Evolutionary conservation across 2,113 vertebrate species (phyloP).

Genomic region (Mormyrus iriodes): DNA sequence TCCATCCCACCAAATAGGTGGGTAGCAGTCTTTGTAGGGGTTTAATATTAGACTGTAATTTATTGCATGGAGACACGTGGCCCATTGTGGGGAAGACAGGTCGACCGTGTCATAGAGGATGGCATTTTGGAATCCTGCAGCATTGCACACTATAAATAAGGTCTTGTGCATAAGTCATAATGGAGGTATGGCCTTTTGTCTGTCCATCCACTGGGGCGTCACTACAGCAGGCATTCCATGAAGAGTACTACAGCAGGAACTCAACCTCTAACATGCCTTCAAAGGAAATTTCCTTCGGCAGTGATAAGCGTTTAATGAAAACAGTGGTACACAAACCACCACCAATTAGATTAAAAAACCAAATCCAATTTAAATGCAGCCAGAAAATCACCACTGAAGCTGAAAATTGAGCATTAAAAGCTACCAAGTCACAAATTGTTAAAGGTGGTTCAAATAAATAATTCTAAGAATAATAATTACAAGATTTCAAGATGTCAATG

Average conservation of each 20-base stretch:
- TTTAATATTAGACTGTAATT: slow-evolving; percentile 40
- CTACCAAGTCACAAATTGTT: not conserved
- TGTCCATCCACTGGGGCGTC: slow-evolving; percentile 8
- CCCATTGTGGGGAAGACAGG: slow-evolving; percentile 21
- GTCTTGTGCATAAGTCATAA: slow-evolving; percentile 18
- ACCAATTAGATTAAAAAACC: not conserved
- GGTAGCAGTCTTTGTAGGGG: slow-evolving; percentile 21
- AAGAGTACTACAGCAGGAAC: not conserved
- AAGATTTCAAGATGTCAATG: not conserved
- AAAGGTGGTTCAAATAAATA: not conserved
- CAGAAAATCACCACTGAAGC: not conserved
- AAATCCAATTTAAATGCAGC: not conserved
- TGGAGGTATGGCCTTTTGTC: slow-evolving; percentile 28
- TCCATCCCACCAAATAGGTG: slow-evolving; percentile 24
- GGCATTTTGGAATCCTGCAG: slow-evolving; percentile 17
- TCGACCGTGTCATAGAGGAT: not conserved
- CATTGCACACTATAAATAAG: slow-evolving; percentile 34
- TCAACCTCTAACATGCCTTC: slow-evolving; percentile 12
- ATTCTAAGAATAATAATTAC: not conserved
- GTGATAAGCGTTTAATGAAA: not conserved
- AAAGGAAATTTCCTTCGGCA: slow-evolving; percentile 19
- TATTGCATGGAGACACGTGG: slow-evolving; percentile 18
- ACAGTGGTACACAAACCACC: not conserved
- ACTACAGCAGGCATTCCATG: slow-evolving; percentile 17
- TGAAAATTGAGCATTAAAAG: not conserved